Percentiles rank a stretch among this genome's conserved stretches.
These are phyloP conservation scores for Melospiza melodia DNA, from an alignment of 2,113 vertebrate species.

Conservation along the genomic window DNA sequence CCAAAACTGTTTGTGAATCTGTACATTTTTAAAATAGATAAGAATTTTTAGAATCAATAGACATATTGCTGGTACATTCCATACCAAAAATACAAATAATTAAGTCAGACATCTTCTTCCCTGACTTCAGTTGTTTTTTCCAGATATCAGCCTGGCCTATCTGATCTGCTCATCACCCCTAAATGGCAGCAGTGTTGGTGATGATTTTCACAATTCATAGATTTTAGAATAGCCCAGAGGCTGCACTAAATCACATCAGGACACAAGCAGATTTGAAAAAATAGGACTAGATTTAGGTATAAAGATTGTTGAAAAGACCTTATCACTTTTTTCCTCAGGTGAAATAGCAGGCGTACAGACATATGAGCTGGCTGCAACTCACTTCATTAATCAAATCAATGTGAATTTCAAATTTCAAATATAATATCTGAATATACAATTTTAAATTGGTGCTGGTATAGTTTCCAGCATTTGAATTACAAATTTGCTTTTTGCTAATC, in stretches of 20 bases:
- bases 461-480: slow-evolving; percentile 63
- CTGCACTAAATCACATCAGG: not conserved
- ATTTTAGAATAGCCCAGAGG: not conserved
- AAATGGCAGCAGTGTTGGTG: not conserved
- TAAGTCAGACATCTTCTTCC: not conserved
- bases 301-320: not conserved
- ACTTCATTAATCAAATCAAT: slow-evolving; percentile 59
- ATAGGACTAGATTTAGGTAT: not conserved
- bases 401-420: slow-evolving; percentile 66
- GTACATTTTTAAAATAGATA: not conserved
- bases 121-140: not conserved
- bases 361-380: slow-evolving; percentile 30
- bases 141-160: not conserved
- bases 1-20: not conserved
- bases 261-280: not conserved
- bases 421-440: slow-evolving; percentile 58
- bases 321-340: not conserved
- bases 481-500: slow-evolving; percentile 70
- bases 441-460: slow-evolving; percentile 49
- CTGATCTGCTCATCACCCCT: not conserved
- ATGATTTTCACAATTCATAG: not conserved
- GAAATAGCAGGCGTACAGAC: not conserved
- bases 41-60: not conserved
- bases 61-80: not conserved
- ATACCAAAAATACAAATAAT: not conserved